These are phyloP conservation scores for Mellivora capensis DNA, from an alignment of 2,113 vertebrate genomes.

Conservation along the genomic window DNA sequence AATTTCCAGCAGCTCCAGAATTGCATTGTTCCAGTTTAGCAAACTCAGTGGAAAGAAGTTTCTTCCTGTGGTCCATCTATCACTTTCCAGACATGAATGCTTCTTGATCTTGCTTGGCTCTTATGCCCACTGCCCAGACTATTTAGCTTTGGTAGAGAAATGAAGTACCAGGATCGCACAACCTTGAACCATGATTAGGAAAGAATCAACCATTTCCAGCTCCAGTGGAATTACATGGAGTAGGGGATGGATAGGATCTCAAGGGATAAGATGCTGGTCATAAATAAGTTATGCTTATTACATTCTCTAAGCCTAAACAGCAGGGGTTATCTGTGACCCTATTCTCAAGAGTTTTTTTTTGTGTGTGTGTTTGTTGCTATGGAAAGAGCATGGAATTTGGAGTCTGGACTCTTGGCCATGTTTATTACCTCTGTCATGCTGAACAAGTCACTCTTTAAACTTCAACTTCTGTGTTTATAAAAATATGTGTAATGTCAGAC, in stretches of 20 bases:
- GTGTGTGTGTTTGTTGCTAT: background rate
- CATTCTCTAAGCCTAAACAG: background rate
- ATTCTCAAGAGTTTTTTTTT: background rate
- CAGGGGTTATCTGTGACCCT: background rate
- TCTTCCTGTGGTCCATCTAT: background rate
- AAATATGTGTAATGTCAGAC: background rate
- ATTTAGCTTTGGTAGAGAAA: background rate
- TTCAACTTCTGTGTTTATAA: background rate
- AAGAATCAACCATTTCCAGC: background rate
- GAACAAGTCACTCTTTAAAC: background rate
- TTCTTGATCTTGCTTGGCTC: background rate
- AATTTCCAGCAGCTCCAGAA: background rate
- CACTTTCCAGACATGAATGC: background rate
- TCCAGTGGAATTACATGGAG: background rate
- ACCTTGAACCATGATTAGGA: background rate
- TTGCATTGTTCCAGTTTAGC: background rate
- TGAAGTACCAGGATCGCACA: background rate
- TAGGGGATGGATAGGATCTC: background rate
- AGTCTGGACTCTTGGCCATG: background rate
- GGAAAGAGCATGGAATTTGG: background rate
- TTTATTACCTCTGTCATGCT: background rate
- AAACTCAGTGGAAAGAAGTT: background rate
- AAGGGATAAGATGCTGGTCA: background rate
- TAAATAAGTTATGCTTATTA: background rate
- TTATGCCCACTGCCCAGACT: background rate